Evolutionary conservation across 1,140 invertebrate species (phyloP).

Genomic region (Drosophila obscura): DNA sequence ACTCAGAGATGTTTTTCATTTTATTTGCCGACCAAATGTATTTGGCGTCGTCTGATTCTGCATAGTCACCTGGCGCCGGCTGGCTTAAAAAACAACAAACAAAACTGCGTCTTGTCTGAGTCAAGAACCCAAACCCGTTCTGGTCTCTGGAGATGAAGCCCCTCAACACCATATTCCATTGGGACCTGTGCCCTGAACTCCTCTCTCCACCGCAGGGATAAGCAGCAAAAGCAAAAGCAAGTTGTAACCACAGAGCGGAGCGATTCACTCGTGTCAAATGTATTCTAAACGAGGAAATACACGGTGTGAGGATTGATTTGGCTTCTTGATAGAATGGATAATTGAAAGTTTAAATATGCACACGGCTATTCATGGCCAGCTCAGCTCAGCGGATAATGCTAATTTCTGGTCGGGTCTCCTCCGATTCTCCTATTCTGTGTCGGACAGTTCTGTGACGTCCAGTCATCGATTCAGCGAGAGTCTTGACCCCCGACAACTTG

Average conservation of each 20-base stretch:
- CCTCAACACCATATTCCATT: background rate
- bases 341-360: conserved; percentile 41
- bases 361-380: background rate
- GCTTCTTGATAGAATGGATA: conserved; percentile 9
- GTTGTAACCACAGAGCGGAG: background rate
- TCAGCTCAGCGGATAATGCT: conserved; percentile 15
- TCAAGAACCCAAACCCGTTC: conserved; percentile 18
- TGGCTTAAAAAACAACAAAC: background rate
- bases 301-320: background rate
- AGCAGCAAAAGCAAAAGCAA: background rate
- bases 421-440: conserved; percentile 21
- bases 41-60: conserved; percentile 49
- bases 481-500: conserved; percentile 19
- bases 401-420: conserved; percentile 22
- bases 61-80: conserved; percentile 15
- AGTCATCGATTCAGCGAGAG: conserved; percentile 14
- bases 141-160: conserved; percentile 18
- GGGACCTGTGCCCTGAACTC: too few species aligned
- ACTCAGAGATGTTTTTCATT: conserved; percentile 26
- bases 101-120: background rate
- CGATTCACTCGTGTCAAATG: too few species aligned
- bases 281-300: conserved; percentile 16
- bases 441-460: conserved; percentile 25
- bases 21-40: conserved; percentile 53
- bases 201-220: background rate